Base-by-base conservation (phyloP, 1,140 invertebrate genomes). In the Mercenaria mercenaria region DNA sequence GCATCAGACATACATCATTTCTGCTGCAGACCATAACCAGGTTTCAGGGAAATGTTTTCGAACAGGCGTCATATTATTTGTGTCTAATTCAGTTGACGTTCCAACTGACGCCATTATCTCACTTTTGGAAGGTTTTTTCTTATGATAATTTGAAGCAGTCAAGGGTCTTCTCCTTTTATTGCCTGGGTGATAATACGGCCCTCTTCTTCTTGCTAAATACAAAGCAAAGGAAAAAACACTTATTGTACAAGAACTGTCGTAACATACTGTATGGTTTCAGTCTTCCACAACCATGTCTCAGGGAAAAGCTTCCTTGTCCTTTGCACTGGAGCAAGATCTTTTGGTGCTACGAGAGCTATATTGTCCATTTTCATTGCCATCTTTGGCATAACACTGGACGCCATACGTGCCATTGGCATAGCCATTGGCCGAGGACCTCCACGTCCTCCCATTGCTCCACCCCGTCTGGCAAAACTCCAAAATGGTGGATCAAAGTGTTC, bases 41-140 rank as follows among this genome's bases (percentile, higher is more conserved):
- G 96, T 96, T 93, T 96, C 96, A 6, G 96, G 95, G 80, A 96
- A 96, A 59, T 96, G 47, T 82, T 94, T 94, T 59, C 96, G 50
- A 23, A 72, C 34, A 18, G 67, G 37, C 4, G 67, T 23, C 34
- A 72, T 4, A 39, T 72, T 41, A 39, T 39, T 39, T 72, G 37
- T 23, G 3, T 15, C 2, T 39, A 2, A 15, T 13, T 37, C 11
- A n/a, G 11, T 39, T 72, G 32, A 20, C 37, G 0, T 39, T 34
- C 37, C 52, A 32, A 81, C 4, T 39, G 52, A 11, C 10, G 50
- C 29, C 77, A 81, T 61, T 39, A 15, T 23, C 1, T 72, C 34
- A 41, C 67, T 41, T 67, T 23, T 56, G 3, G 18, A 67, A 29
- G 6, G 26, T 67, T 32, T 6, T n/a, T n/a, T n/a, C n/a, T n/a